These are phyloP conservation scores for Odobenus rosmarus DNA, from an alignment of 2,113 vertebrate genomes.

Conservation along the genomic window DNA sequence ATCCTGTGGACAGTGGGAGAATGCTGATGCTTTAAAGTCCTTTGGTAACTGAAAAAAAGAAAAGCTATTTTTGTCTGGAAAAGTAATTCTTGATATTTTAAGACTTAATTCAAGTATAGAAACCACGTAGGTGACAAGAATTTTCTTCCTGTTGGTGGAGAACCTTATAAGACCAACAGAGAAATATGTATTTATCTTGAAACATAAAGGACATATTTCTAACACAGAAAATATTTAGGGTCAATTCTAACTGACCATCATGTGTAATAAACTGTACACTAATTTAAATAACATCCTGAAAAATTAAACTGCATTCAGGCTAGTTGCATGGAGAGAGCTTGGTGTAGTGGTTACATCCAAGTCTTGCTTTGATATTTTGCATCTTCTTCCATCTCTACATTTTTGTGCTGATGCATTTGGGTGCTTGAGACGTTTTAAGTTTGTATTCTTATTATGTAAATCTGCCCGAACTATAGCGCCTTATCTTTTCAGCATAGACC, in stretches of 20 bases:
- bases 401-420: neutral
- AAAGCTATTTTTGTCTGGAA: constrained; percentile 12
- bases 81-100: neutral
- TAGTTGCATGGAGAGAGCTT: neutral
- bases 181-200: neutral
- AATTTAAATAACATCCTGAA: neutral
- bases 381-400: neutral
- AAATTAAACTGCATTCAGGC: neutral
- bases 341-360: neutral
- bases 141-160: neutral
- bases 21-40: neutral
- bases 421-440: neutral
- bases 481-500: neutral
- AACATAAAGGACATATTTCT: neutral
- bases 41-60: neutral
- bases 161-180: neutral
- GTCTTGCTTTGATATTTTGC: neutral
- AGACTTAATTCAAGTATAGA: neutral
- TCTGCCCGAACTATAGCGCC: neutral
- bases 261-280: neutral
- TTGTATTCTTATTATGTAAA: neutral
- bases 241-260: neutral
- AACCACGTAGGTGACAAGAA: neutral
- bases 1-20: neutral
- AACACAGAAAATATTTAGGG: neutral